Conservation (phyloP, 2,113 vertebrate genomes). For the Centropristis striata region DNA sequence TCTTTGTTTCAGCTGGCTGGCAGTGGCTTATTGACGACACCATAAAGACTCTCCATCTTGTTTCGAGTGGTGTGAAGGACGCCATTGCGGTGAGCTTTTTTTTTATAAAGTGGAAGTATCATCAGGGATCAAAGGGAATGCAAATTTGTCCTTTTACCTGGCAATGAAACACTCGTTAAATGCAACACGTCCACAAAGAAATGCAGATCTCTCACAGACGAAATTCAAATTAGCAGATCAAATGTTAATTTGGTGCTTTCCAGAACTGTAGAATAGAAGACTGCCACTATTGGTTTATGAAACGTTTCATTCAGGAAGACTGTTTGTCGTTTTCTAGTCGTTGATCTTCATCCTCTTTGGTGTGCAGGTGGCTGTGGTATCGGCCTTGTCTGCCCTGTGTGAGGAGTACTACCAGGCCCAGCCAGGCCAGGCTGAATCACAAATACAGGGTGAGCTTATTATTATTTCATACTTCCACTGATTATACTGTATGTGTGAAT, state of each 20-base stretch:
- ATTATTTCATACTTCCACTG: not conserved
- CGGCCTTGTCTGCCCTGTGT: slow-evolving; percentile 90
- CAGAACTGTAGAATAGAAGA: not conserved
- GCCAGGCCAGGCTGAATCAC: slow-evolving; percentile 80
- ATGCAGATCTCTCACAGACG: too few species aligned
- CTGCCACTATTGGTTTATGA: not conserved
- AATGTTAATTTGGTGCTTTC: not conserved
- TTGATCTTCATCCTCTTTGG: not conserved
- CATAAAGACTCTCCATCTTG: slow-evolving; percentile 87
- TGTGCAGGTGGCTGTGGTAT: slow-evolving; percentile 87
- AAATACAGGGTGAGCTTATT: slow-evolving; percentile 86
- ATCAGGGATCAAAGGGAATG: fast-evolving
- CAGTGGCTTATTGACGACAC: slow-evolving; percentile 93
- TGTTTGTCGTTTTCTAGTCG: not conserved
- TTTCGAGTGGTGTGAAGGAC: slow-evolving; percentile 84
- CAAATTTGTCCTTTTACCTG: too few species aligned
- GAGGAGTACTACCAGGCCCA: slow-evolving; percentile 86
- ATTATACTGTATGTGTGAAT: not conserved
- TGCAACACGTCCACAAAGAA: too few species aligned
- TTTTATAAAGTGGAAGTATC: not conserved
- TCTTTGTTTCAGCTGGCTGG: slow-evolving; percentile 88
- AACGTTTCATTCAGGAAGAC: not conserved
- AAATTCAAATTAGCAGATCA: not conserved
- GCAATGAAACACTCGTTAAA: too few species aligned
- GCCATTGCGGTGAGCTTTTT: slow-evolving; percentile 87